A percentile compares a stretch with the other conserved stretches of the same genome.
phyloP scores from a whole-genome alignment of 2,797 vertebrate species.

The Pantherophis alleghaniensis region DNA sequence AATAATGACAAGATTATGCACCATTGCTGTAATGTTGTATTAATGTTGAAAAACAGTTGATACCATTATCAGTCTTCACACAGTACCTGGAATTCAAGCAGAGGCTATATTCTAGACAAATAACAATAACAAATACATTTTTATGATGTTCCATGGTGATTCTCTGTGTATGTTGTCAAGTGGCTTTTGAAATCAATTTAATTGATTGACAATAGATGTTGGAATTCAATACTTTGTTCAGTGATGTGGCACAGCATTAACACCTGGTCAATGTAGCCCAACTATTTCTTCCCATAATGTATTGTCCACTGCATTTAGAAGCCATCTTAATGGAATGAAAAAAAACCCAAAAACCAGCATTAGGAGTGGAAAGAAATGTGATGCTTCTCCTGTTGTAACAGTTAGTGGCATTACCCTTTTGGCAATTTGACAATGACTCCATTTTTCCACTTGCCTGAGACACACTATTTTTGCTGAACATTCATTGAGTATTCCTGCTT shows the following conservation, averaged over 20 bases:
- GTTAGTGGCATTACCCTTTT: neutral
- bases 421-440: neutral
- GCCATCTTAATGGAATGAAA: neutral
- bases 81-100: neutral
- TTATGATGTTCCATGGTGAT: neutral
- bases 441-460: neutral
- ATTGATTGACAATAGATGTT: neutral
- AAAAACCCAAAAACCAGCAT: neutral
- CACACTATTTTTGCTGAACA: neutral
- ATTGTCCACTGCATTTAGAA: neutral
- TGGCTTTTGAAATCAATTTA: neutral
- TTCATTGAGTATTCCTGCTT: neutral
- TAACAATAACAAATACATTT: neutral
- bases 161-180: neutral
- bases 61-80: neutral
- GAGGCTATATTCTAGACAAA: neutral
- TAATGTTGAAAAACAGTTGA: neutral
- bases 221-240: neutral
- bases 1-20: neutral
- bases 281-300: neutral
- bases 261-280: neutral
- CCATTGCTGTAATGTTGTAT: neutral
- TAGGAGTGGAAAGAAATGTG: neutral
- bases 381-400: neutral
- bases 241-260: neutral